Evolutionary conservation across 1,140 invertebrate species (phyloP), one percentile per base, ranked within the genome.

Genomic region (Drosophila simulans): DNA sequence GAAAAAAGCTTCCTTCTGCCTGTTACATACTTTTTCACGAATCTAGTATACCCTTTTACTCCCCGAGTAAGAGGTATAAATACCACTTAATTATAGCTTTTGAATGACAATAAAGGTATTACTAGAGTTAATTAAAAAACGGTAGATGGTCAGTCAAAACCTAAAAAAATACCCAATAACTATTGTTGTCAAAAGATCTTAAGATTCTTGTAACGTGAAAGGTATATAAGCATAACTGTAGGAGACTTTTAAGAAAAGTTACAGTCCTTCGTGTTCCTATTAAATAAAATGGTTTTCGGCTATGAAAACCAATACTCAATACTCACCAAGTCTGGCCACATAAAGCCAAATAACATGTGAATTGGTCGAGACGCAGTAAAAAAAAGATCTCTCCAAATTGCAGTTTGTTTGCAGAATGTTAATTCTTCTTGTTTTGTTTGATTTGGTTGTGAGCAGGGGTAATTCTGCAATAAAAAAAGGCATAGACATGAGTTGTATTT

Each of bases 281-380:
- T 46, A 2, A 5, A 48, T 5, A 15, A 63, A 27, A 25, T 37
- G 13, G 39, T 12, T 15, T 11, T 37, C 35, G 31, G n/a, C 11
- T 37, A 49, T 48, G 20, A 34, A 58, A 39, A 13, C 4, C 20
- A 63, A 15, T 51, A 78, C 80, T 83, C 75, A 83, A 17, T 17
- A 17, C 17, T 17, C 80, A 75, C 59, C 59, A 75, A 79, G 51
- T 58, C 76, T 54, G 80, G 56, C 75, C 76, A 76, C 80, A 83
- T 83, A 84, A 84, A 84, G 80, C 56, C 58, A 79, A 65, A 63
- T 62, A 15, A 73, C 58, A 49, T 75, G 42, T 45, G 40, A 74
- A 63, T 52, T 20, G 8, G 37, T 20, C 13, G 8, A 34, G 11
- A 58, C 17, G 20, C 40, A 48, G 31, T 35, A 58, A 46, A 68